phyloP scores from a whole-genome alignment of 1,140 invertebrate genomes.

The Neodiprion virginianus region DNA sequence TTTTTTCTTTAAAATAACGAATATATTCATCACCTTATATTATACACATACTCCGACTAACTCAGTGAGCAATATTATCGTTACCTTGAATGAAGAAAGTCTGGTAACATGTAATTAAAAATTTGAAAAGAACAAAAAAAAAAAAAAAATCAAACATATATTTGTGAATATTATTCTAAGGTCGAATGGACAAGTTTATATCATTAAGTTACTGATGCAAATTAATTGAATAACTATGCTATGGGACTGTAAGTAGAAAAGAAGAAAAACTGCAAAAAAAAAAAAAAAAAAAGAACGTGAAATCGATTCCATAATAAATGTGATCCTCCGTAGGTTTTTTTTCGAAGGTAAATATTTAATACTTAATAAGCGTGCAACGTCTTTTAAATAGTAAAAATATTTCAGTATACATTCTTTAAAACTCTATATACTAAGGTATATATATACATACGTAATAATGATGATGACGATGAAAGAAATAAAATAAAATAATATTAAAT shows the following conservation, averaged over 20 bases:
- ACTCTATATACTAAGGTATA: background rate
- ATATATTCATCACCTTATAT: no score
- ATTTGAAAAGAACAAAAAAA: background rate
- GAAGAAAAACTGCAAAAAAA: conserved; percentile 18
- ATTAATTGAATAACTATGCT: no score
- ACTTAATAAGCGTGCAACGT: background rate
- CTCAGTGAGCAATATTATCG: background rate
- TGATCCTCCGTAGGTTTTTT: conserved; percentile 2
- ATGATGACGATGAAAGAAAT: background rate
- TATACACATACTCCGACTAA: background rate
- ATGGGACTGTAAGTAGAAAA: conserved; percentile 17
- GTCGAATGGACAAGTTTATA: no score
- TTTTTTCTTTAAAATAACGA: no score
- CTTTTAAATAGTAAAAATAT: background rate
- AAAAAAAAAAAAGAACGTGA: conserved; percentile 20
- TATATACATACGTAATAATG: no score
- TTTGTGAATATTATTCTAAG: no score
- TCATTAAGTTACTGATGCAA: no score
- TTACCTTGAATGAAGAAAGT: background rate
- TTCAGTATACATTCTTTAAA: background rate
- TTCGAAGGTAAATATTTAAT: conserved; percentile 6
- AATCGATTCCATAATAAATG: conserved; percentile 28
- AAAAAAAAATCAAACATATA: background rate
- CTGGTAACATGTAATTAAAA: background rate
- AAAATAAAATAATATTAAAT: background rate